Conservation (phyloP, 2,797 vertebrate genomes). For the Percopsis omiscomaycus region DNA sequence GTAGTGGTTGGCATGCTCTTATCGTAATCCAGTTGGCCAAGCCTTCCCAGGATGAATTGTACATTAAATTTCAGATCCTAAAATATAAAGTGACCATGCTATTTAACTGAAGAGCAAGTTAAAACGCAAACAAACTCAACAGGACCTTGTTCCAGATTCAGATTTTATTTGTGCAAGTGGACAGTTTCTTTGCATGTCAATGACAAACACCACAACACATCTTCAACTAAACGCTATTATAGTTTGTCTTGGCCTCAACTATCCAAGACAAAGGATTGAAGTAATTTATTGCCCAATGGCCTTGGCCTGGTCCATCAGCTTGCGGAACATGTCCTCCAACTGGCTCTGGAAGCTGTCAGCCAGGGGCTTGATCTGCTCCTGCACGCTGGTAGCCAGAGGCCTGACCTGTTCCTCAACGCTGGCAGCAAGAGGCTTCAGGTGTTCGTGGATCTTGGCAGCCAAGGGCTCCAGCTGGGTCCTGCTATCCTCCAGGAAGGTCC, state of each 20-base stretch:
- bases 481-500: constrained; percentile 50
- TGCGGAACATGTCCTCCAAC: constrained; percentile 39
- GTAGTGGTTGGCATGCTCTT: too few relatives aligned
- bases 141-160: constrained; percentile 30
- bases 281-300: constrained; percentile 39
- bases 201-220: constrained; percentile 33
- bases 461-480: constrained; percentile 62
- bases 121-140: not conserved
- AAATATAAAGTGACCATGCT: not conserved
- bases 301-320: constrained; percentile 23
- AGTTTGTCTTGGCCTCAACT: too few relatives aligned
- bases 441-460: constrained; percentile 47
- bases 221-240: not conserved
- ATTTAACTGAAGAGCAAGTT: not conserved
- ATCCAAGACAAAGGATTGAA: not conserved
- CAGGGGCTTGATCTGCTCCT: constrained; percentile 55
- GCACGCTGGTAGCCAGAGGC: constrained; percentile 43
- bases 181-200: constrained; percentile 9
- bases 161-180: constrained; percentile 41
- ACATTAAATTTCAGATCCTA: not conserved
- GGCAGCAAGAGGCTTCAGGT: constrained; percentile 22
- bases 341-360: constrained; percentile 38
- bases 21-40: not conserved
- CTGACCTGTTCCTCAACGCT: constrained; percentile 50
- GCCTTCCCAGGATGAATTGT: not conserved